Evolutionary conservation across 2,113 vertebrate genomes (phyloP), one percentile per base, ranked within the genome.

Genomic region (Phalacrocorax pelagicus): DNA sequence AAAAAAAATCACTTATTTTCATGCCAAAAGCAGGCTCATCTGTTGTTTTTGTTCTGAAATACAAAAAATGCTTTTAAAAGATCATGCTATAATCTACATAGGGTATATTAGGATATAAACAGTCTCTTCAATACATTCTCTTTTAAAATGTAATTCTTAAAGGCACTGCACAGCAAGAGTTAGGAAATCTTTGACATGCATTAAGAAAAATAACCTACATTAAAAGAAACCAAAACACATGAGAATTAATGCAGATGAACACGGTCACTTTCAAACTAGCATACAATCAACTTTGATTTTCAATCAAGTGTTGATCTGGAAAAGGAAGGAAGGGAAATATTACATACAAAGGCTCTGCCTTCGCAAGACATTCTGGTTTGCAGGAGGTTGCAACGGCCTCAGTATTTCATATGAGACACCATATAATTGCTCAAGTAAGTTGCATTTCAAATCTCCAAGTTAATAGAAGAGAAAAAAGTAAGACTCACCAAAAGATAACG

Each of bases 251-350:
- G 93, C 94, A 94, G 92, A 89, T 90, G 91, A 85, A 59, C 74
- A 67, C 1, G 88, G 81, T 47, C 75, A 81, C 91, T 96, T 88
- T 89, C 94, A 86, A 86, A 92, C 86, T n/a, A 87, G 93, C 73
- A 62, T 2, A 89, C 79, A 91, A 94, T 96, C 95, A 97, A 94
- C 91, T 96, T 51, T 96, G 90, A 94, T 97, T 94, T 96, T 84
- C 75, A 88, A 90, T 97, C 96, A 93, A 96, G 90, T 51, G 91
- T 92, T 97, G 93, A 97, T 96, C 62, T 73, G 74, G 51, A 78
- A 69, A 46, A 82, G 55, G 73, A 67, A 81, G 58, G 54, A 86
- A 67, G 83, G 70, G 88, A 77, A 92, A 58, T 52, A 26, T 55
- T 62, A 32, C 77, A 94, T 30, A 73, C 61, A 80, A 85, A 85